Base-by-base conservation (phyloP, 2,888 invertebrate species). In the Geotrupes spiniger region DNA sequence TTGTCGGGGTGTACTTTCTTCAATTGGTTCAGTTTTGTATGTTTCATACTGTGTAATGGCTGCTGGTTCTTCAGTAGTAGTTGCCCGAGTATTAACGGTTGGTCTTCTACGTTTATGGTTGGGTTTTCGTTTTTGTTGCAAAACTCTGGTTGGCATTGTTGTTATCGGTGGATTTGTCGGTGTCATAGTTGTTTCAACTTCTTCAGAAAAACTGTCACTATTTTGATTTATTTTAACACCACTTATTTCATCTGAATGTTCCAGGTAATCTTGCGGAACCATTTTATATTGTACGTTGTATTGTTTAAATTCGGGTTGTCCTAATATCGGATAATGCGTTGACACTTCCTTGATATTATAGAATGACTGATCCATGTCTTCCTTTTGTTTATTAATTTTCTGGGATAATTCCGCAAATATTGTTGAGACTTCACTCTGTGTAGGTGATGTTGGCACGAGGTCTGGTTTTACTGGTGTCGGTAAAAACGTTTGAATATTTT, bases 331-430 rank as follows among this genome's bases (percentile, higher is more conserved):
- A 53, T 67, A 74, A 62, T 74, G 74, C 1, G 74, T 74, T 1
- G 73, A 73, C 10, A 74, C 73, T 51, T 74, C 74, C 53, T 73
- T 73, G 15, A 73, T 61, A 51, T 66, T 69, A 49, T 68, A 73
- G 46, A 59, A 66, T 14, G 56, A 25, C 45, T 62, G 26, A 37
- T 59, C 61, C 6, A 61, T 57, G 26, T 57, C 55, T 21, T 57
- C 57, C 42, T 63, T 64, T 54, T 64, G 65, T 12, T 51, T 54
- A 29, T 61, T 61, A 42, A 66, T 60, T 29, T 50, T 50, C 17
- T 61, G 52, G 37, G 62, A 68, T 33, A 74, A 56, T 59, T 70
- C 64, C 0, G 64, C 58, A 55, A 71, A 74, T 41, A 73, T 64
- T 0, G 72, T 69, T 0, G 73, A 70, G 2, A 68, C 66, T 49